These are phyloP conservation scores for Apteryx owenii DNA, from an alignment of 2,113 vertebrate genomes.

Conservation along the genomic window DNA sequence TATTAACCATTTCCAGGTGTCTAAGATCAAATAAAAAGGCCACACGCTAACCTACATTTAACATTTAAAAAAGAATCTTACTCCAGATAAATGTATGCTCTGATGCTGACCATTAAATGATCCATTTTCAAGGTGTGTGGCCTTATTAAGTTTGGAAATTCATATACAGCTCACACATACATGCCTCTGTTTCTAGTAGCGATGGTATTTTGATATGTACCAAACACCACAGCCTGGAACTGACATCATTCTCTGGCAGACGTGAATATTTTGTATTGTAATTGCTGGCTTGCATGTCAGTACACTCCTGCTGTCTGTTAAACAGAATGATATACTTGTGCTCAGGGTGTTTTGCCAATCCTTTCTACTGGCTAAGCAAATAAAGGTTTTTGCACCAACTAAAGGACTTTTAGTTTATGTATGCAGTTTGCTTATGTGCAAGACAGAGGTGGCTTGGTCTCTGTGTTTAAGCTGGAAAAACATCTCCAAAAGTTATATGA, in stretches of 20 bases:
- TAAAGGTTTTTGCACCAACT: background rate
- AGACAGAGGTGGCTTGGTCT: background rate
- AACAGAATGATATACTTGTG: background rate
- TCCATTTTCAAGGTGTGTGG: conserved; percentile 58
- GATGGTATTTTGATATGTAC: conserved; percentile 20
- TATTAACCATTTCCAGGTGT: conserved; percentile 29
- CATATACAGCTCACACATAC: background rate
- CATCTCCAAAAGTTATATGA: background rate
- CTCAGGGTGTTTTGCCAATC: background rate
- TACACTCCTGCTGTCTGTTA: conserved; percentile 50
- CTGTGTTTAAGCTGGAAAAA: background rate
- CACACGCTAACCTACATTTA: background rate
- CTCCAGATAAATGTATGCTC: background rate
- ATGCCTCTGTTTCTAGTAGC: conserved; percentile 9
- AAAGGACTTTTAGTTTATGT: background rate
- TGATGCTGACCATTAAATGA: conserved; percentile 5
- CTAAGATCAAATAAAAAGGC: conserved; percentile 7
- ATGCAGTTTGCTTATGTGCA: background rate
- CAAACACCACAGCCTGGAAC: conserved; percentile 25
- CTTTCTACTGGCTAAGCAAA: background rate
- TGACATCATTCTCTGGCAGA: conserved; percentile 63
- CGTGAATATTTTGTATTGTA: conserved; percentile 6
- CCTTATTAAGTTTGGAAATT: conserved; percentile 29
- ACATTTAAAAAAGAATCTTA: background rate
- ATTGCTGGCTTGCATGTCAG: conserved; percentile 49